Conservation (phyloP, 2,888 invertebrate genomes). For the Carterocephalus palaemon region DNA sequence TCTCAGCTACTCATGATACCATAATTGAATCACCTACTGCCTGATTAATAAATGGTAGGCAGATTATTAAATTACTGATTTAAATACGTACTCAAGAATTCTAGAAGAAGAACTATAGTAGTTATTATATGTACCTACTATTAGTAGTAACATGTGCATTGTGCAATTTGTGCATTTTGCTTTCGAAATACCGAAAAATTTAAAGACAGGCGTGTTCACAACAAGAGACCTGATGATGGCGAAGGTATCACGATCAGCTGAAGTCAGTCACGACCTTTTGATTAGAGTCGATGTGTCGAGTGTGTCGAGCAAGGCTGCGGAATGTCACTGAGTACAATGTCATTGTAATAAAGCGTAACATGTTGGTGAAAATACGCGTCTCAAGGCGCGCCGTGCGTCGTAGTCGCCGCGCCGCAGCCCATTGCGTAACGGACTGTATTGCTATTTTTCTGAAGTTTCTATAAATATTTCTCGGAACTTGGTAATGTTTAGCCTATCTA, state of each 20-base stretch:
- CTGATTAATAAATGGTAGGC: too few relatives aligned
- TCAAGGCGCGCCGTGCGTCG: constrained; percentile 23
- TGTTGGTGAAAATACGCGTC: constrained; percentile 27
- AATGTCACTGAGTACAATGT: constrained; percentile 37
- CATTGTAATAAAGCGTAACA: constrained; percentile 27
- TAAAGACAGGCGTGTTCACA: too few relatives aligned
- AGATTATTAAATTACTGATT: too few relatives aligned
- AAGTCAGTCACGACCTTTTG: constrained; percentile 56
- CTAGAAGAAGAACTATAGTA: too few relatives aligned
- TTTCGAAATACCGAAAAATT: too few relatives aligned
- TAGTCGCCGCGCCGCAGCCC: constrained; percentile 22
- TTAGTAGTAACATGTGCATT: too few relatives aligned
- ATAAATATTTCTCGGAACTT: constrained; percentile 3
- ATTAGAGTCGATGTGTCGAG: constrained; percentile 49
- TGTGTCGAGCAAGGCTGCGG: constrained; percentile 42
- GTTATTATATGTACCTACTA: too few relatives aligned
- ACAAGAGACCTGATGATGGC: constrained; percentile 45
- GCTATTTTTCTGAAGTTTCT: constrained; percentile 22
- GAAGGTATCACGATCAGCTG: constrained; percentile 49
- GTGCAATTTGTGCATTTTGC: too few relatives aligned
- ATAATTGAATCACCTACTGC: too few relatives aligned
- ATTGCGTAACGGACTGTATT: constrained; percentile 14
- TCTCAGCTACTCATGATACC: too few relatives aligned
- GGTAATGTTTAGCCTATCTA: constrained; percentile 1
- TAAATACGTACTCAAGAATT: too few relatives aligned